Evolutionary conservation across 2,113 vertebrate species (phyloP).

Genomic region (Sciurus niger): DNA sequence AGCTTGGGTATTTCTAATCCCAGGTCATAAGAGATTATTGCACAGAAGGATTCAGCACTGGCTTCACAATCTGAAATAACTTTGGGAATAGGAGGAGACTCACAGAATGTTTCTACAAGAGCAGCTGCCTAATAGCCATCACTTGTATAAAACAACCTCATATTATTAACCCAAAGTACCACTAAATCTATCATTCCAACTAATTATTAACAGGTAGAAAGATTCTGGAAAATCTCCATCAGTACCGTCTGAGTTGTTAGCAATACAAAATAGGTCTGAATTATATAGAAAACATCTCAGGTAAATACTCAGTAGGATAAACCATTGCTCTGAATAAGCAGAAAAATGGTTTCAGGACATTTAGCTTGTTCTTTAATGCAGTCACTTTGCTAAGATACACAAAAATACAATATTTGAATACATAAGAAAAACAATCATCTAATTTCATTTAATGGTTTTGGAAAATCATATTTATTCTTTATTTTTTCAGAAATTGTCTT

Average conservation of each 20-base stretch:
- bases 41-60: not conserved
- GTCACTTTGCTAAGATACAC: constrained; percentile 18
- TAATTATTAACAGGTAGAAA: constrained; percentile 30
- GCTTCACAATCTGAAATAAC: not conserved
- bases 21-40: not conserved
- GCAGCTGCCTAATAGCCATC: not conserved
- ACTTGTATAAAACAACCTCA: not conserved
- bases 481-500: constrained; percentile 22
- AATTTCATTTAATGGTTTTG: constrained; percentile 54
- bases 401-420: not conserved
- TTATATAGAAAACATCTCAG: not conserved
- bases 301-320: constrained; percentile 26
- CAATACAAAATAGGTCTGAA: not conserved
- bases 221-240: not conserved
- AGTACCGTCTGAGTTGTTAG: not conserved
- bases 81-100: not conserved
- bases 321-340: not conserved
- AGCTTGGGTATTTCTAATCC: constrained; percentile 28
- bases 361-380: constrained; percentile 12
- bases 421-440: constrained; percentile 7
- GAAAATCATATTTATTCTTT: constrained; percentile 58
- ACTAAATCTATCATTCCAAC: not conserved
- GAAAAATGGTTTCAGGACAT: constrained; percentile 47
- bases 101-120: not conserved
- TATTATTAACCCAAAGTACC: not conserved